Percentiles rank a stretch among this genome's conserved stretches.
phyloP scores from a whole-genome alignment of 2,888 invertebrate species.

The Pachymerium ferrugineum region DNA sequence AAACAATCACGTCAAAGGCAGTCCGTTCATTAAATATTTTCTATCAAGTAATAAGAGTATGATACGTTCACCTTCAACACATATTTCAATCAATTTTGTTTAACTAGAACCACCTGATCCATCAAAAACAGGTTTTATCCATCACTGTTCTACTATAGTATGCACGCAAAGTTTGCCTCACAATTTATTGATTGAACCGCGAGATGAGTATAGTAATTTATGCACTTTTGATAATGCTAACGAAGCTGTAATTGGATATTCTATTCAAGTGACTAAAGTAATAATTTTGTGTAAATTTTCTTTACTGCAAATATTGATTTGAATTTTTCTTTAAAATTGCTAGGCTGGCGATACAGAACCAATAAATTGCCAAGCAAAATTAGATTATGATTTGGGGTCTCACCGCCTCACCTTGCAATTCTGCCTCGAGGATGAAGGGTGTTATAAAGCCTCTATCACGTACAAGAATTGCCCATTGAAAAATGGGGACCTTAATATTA shows the following conservation, averaged over 20 bases:
- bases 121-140: constrained; percentile 72
- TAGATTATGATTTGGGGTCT: constrained; percentile 71
- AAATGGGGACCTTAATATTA: constrained; percentile 86
- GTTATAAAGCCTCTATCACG: constrained; percentile 72
- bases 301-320: not conserved
- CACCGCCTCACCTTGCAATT: constrained; percentile 71
- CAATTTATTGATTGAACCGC: constrained; percentile 76
- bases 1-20: constrained; percentile 72
- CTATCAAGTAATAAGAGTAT: constrained; percentile 55
- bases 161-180: constrained; percentile 72
- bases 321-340: not conserved
- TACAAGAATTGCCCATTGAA: constrained; percentile 69
- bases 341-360: not conserved
- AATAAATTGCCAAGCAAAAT: constrained; percentile 46
- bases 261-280: not conserved
- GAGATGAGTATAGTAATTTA: constrained; percentile 85
- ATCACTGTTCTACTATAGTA: constrained; percentile 76
- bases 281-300: not conserved
- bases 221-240: constrained; percentile 49
- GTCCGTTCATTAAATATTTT: constrained; percentile 78
- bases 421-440: constrained; percentile 71
- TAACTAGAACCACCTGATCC: constrained; percentile 69
- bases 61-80: not conserved
- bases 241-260: constrained; percentile 35
- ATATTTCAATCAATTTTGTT: not conserved